Evolutionary conservation across 2,888 invertebrate genomes (phyloP), one percentile per base, ranked within the genome.

Genomic region (Lycaena phlaeas): DNA sequence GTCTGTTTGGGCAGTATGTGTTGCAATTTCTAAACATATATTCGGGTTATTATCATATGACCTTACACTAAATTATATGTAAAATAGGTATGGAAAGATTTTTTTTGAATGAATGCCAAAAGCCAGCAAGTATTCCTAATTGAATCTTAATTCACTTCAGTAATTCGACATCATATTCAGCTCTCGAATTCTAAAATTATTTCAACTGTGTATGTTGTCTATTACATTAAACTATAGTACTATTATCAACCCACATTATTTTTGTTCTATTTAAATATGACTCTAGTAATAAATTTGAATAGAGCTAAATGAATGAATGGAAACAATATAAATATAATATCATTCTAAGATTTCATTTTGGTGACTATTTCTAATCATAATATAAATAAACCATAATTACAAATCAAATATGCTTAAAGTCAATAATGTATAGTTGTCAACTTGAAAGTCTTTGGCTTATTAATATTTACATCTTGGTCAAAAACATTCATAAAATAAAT

Each of bases 1-100:
- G 84, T 84, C 82, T 84, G 77, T 79, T 66, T 59, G 66, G 79
- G 81, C 76, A 79, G 76, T 73, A 55, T 61, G 51, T 56, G 54
- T 49, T 44, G 46, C 48, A 29, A n/a, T 10, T 43, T 34, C 41
- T 44, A 44, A 29, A 43, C 42, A 25, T 42, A 37, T 40, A 49
- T 39, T 43, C 17, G 31, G 31, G 42, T 45, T 44, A 37, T 42
- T n/a, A n/a, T n/a, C n/a, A 43, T 40, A 46, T 27, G 38, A 46
- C 40, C 47, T 46, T 53, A 51, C 12, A n/a, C n/a, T n/a, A n/a
- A n/a, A n/a, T n/a, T n/a, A n/a, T n/a, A n/a, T n/a, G n/a, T n/a
- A 48, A 48, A 42, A 43, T 46, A 38, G 46, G 61, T 50, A 48
- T 18, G 18, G 4, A 22, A 2, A 22, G 22, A 18, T 4, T 5